Evolutionary conservation across 2,797 vertebrate species (phyloP).

Genomic region (Sylvia borin): DNA sequence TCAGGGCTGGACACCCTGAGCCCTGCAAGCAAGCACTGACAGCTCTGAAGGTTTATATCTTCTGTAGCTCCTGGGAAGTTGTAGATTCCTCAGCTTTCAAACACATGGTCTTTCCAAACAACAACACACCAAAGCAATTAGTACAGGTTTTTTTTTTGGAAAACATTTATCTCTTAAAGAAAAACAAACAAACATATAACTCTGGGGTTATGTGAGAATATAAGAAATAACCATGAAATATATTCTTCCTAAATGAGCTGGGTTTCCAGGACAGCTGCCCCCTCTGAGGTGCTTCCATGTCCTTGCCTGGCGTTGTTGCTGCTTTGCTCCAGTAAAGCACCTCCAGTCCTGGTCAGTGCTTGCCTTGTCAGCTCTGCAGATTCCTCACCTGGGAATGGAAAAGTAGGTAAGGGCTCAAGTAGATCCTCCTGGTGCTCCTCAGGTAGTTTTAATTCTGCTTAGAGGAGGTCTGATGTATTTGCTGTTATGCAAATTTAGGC

Average conservation of each 20-base stretch:
- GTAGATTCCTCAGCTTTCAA: not conserved
- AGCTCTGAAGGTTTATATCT: not conserved
- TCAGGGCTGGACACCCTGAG: not conserved
- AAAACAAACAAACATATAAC: not conserved
- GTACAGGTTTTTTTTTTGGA: not conserved
- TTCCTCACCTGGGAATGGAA: not conserved
- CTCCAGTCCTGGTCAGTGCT: not conserved
- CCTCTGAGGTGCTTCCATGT: rapidly evolving
- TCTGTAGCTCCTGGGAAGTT: not conserved
- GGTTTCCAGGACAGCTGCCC: not conserved
- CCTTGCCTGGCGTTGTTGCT: not conserved
- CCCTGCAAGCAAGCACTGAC: not conserved
- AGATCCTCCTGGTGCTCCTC: not conserved
- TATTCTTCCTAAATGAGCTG: not conserved
- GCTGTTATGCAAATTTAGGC: not conserved
- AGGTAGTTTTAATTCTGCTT: not conserved
- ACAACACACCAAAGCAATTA: not conserved
- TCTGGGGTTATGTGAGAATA: not conserved
- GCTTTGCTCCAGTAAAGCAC: not conserved
- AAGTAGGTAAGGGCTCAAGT: not conserved
- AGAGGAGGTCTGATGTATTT: not conserved
- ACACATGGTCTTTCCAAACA: not conserved
- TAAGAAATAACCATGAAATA: not conserved
- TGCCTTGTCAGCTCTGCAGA: not conserved
- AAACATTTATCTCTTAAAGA: not conserved